Evolutionary conservation across 2,113 vertebrate genomes (phyloP).

Genomic region (Takifugu flavidus): DNA sequence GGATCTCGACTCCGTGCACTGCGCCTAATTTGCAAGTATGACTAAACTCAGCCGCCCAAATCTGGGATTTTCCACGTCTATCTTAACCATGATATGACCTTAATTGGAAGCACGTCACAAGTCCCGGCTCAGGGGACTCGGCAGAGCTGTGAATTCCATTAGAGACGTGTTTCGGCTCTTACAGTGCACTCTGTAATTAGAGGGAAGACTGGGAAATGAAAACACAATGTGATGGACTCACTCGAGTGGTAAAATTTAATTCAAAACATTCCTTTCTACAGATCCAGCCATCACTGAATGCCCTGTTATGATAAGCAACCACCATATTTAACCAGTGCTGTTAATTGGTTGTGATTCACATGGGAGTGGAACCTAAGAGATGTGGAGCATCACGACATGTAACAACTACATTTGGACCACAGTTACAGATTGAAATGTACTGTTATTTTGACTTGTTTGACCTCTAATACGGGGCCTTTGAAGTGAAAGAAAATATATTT

Average conservation of each 20-base stretch:
- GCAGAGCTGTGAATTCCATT: constrained; percentile 41
- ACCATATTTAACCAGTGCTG: background rate
- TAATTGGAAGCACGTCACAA: constrained; percentile 59
- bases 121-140: constrained; percentile 44
- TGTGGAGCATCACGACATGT: no score
- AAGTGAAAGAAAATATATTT: no score
- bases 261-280: constrained; percentile 19
- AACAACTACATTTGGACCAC: no score
- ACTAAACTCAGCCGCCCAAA: constrained; percentile 46
- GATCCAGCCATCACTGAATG: constrained; percentile 6
- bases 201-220: constrained; percentile 47
- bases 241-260: constrained; percentile 42
- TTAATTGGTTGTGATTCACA: background rate
- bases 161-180: constrained; percentile 30
- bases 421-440: no score
- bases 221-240: constrained; percentile 36
- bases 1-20: constrained; percentile 25
- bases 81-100: constrained; percentile 19
- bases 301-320: constrained; percentile 1
- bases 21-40: constrained; percentile 50
- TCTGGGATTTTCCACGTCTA: constrained; percentile 36
- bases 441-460: no score
- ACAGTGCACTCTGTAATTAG: constrained; percentile 44
- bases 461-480: no score
- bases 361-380: no score